phyloP scores from a whole-genome alignment of 2,113 vertebrate species.

The Fukomys damarensis region DNA sequence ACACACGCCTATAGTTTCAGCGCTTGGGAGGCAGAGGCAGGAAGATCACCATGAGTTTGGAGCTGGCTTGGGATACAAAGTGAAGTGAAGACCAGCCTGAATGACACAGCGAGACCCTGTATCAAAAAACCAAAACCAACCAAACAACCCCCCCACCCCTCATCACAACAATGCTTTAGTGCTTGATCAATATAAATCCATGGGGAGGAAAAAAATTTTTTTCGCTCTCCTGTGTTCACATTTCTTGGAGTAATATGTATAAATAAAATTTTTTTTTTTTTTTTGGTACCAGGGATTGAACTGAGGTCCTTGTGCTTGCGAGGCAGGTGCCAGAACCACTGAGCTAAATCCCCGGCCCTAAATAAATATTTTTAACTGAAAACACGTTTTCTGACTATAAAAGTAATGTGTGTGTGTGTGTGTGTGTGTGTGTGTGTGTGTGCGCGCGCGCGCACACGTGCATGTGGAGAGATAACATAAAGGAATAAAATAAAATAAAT shows the following conservation, averaged over 20 bases:
- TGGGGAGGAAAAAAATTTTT: slow-evolving; percentile 75
- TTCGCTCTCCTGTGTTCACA: not conserved
- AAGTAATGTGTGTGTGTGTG: too few relatives aligned
- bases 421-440: too few relatives aligned
- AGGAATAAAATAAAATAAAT: slow-evolving; percentile 9
- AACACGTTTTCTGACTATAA: slow-evolving; percentile 7
- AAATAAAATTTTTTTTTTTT: too few relatives aligned
- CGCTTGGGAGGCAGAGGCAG: not conserved
- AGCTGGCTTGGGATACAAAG: not conserved
- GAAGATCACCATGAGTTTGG: not conserved
- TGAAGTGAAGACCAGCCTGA: not conserved
- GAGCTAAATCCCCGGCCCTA: too few relatives aligned
- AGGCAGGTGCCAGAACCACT: too few relatives aligned
- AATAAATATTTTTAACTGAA: not conserved
- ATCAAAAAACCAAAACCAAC: not conserved
- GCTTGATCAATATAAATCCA: slow-evolving; percentile 92
- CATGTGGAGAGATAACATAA: not conserved
- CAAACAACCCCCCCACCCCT: slow-evolving; percentile 28
- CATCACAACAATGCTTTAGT: slow-evolving; percentile 90
- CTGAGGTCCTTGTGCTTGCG: too few relatives aligned
- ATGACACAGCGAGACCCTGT: not conserved
- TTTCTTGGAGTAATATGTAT: not conserved
- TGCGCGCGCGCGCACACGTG: too few relatives aligned
- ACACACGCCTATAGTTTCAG: not conserved
- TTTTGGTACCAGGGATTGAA: too few relatives aligned